Conservation (phyloP, 2,113 vertebrate species). For the Tragelaphus scriptus region DNA sequence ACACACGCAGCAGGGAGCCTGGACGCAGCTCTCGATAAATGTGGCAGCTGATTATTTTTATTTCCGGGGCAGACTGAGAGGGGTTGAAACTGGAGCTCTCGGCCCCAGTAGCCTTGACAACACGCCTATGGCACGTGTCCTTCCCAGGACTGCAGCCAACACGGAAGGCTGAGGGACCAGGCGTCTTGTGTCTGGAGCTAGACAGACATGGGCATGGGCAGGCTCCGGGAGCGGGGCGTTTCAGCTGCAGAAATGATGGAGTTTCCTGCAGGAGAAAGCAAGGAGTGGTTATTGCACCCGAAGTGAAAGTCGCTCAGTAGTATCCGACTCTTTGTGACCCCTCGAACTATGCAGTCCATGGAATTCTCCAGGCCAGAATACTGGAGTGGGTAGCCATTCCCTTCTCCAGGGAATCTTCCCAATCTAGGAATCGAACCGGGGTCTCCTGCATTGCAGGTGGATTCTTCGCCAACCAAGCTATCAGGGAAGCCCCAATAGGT, state of each 20-base stretch:
- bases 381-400: background rate
- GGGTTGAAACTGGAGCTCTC: background rate
- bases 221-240: fast-evolving
- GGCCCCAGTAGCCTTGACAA: background rate
- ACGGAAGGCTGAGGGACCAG: fast-evolving
- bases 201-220: fast-evolving
- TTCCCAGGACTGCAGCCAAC: background rate
- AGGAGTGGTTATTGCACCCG: background rate
- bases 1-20: fast-evolving
- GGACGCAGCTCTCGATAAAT: fast-evolving
- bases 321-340: background rate
- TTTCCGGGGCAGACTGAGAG: background rate
- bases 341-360: background rate
- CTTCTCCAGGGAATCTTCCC: background rate
- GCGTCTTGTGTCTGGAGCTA: background rate
- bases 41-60: fast-evolving
- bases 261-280: background rate
- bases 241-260: background rate
- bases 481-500: background rate
- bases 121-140: fast-evolving
- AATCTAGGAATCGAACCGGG: fast-evolving
- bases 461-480: background rate
- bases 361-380: background rate
- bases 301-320: background rate
- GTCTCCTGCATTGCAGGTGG: background rate